Evolutionary conservation across 2,113 vertebrate genomes (phyloP).

Genomic region (Pseudonaja textilis): DNA sequence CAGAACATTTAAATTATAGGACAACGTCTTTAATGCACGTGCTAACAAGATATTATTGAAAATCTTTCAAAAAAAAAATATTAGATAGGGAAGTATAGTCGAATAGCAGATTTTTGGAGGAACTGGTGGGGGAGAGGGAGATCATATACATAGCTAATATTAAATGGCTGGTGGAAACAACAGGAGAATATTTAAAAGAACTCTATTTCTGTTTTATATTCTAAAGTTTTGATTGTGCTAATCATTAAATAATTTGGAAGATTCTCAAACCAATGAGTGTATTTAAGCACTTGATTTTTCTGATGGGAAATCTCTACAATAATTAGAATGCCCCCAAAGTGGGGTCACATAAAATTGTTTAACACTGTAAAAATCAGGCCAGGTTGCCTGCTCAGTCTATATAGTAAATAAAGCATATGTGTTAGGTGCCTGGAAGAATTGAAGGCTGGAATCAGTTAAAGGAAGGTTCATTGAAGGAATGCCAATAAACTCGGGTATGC

Average conservation of each 20-base stretch:
- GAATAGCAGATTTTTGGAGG: neutral
- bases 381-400: neutral
- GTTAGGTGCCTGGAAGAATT: neutral
- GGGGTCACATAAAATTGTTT: neutral
- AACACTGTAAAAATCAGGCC: neutral
- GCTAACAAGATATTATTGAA: neutral
- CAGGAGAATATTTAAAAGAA: neutral
- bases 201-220: neutral
- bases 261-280: neutral
- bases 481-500: neutral
- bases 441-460: neutral
- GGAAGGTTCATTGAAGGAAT: neutral
- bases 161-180: neutral
- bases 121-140: neutral
- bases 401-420: neutral
- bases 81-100: neutral
- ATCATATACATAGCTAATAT: neutral
- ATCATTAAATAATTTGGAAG: neutral
- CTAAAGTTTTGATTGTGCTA: neutral
- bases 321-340: neutral
- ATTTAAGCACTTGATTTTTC: neutral
- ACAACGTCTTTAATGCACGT: neutral
- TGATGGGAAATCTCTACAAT: neutral
- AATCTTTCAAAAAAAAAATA: neutral
- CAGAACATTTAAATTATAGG: neutral